These are phyloP conservation scores for Nannobrachium achirus DNA, from an alignment of 2,113 vertebrate species.

Conservation along the genomic window DNA sequence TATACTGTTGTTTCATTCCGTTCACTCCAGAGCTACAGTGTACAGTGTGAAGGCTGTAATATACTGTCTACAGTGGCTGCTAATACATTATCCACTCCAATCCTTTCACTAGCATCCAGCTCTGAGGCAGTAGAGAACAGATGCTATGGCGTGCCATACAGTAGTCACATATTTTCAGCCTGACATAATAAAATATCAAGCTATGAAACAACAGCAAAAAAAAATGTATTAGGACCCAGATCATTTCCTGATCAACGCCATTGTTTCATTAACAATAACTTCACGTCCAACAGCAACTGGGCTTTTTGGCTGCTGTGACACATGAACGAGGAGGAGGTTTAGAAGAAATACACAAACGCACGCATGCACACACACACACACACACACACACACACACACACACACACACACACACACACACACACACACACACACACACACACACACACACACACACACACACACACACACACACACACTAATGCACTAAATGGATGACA, in stretches of 20 bases:
- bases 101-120: slow-evolving; percentile 43
- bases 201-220: slow-evolving; percentile 28
- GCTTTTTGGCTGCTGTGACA: slow-evolving; percentile 55
- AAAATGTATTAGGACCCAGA: slow-evolving; percentile 48
- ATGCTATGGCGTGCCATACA: slow-evolving; percentile 10
- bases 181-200: slow-evolving; percentile 27
- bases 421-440: slow-evolving; percentile 31
- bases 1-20: slow-evolving; percentile 67
- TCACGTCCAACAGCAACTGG: slow-evolving; percentile 70
- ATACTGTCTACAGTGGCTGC: slow-evolving; percentile 51
- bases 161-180: slow-evolving; percentile 23
- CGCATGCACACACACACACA: no score
- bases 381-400: slow-evolving; percentile 14
- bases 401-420: slow-evolving; percentile 30
- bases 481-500: slow-evolving; percentile 58
- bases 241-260: slow-evolving; percentile 59
- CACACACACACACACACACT: slow-evolving; percentile 23
- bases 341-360: neutral
- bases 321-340: neutral
- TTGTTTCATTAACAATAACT: slow-evolving; percentile 77
- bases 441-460: slow-evolving; percentile 31
- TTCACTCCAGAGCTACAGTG: slow-evolving; percentile 64
- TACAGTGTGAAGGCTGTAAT: slow-evolving; percentile 54
- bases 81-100: slow-evolving; percentile 63
- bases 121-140: slow-evolving; percentile 17